Percentiles rank a stretch among this genome's conserved stretches.
Conservation (phyloP, 2,797 vertebrate species). For the Buphagus erythrorhynchus region DNA sequence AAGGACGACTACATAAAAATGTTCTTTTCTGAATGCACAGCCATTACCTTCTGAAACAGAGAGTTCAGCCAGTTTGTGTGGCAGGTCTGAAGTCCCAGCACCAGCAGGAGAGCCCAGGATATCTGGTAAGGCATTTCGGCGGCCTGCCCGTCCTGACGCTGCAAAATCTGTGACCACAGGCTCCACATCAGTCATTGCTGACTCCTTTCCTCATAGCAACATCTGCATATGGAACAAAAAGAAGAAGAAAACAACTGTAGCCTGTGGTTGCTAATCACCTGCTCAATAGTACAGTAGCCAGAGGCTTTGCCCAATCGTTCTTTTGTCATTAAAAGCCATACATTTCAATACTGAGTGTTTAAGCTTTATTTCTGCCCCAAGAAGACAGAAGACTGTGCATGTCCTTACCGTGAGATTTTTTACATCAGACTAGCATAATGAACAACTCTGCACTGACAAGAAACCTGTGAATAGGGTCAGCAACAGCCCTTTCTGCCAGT, state of each 20-base stretch:
- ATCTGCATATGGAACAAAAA: slow-evolving; percentile 69
- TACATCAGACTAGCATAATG: neutral
- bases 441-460: neutral
- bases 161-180: slow-evolving; percentile 84
- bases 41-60: slow-evolving; percentile 81
- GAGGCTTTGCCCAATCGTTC: neutral
- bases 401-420: neutral
- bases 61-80: slow-evolving; percentile 82
- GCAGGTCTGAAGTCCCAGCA: slow-evolving; percentile 78
- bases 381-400: neutral
- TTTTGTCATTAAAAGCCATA: neutral
- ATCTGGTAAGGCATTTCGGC: slow-evolving; percentile 87
- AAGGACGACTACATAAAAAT: neutral
- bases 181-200: slow-evolving; percentile 90
- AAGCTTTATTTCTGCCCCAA: neutral
- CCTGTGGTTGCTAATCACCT: neutral
- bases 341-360: neutral
- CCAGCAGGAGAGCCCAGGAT: slow-evolving; percentile 79
- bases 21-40: neutral
- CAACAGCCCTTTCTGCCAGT: neutral
- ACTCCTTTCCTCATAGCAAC: slow-evolving; percentile 85
- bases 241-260: neutral
- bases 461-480: neutral
- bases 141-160: slow-evolving; percentile 85
- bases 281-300: neutral